Evolutionary conservation across 2,797 vertebrate species (phyloP), one percentile per base, ranked within the genome.

Genomic region (Calcarius lapponicus): DNA sequence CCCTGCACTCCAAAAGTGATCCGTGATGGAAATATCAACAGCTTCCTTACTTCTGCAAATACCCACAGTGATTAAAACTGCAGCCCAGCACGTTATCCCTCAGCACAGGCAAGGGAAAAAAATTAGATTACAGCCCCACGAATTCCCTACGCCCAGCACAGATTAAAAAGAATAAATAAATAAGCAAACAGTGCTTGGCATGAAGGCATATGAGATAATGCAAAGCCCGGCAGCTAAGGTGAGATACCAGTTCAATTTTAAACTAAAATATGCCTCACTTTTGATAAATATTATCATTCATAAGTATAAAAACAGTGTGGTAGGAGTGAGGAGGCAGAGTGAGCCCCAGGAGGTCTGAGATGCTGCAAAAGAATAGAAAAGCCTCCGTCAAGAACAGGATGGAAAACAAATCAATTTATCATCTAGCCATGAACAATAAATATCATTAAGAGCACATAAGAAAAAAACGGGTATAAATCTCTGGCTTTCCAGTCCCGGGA

Each of bases 121-220:
- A 56, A 51, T 13, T 26, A 80, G 67, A 60, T 48, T 48, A 75
- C 0, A 0, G 72, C n/a, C 38, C 31, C 54, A 6, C 0, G 0
- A 54, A 75, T 58, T 32, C 40, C 3, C 51, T 42, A 17, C 1
- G 0, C 72, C 17, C 48, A 54, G 32, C 42, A 62, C 13, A 28
- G 47, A 47, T 32, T 34, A 48, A n/a, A 45, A 47, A n/a, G 38
- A 80, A 64, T 13, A 80, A 86, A 29, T 40, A n/a, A n/a, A 50
- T 6, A 24, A 64, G 42, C 11, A 57, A 57, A 54, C 8, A 26
- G 9, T 1, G 9, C 8, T 53, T 8, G 42, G 31, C 25, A 13
- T 16, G 25, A 81, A 71, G n/a, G 42, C 34, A 11, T 4, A 14
- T 5, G 11, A 36, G 17, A 25, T 15, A 58, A 83, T 7, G 22